Evolutionary conservation across 2,113 vertebrate genomes (phyloP).

Genomic region (Caranx ignobilis): DNA sequence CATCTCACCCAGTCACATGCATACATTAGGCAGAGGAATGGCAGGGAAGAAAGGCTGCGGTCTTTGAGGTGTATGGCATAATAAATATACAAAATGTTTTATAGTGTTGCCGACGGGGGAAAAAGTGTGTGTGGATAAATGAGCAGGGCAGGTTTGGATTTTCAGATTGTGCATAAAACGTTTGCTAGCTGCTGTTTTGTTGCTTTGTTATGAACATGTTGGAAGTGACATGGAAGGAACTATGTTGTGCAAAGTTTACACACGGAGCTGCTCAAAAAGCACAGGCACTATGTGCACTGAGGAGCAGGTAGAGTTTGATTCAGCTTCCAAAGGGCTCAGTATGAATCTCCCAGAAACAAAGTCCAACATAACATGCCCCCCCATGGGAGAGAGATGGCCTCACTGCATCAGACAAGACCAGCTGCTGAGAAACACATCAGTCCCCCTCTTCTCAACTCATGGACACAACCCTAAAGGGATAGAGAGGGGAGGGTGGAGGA

Average conservation of each 20-base stretch:
- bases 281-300: background rate
- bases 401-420: conserved; percentile 68
- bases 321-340: conserved; percentile 55
- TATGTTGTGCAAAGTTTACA: conserved; percentile 22
- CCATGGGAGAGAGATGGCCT: conserved; percentile 66
- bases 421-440: conserved; percentile 74
- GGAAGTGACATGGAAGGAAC: conserved; percentile 25
- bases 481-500: conserved; percentile 47
- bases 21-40: conserved; percentile 74
- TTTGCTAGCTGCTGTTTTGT: conserved; percentile 28
- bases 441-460: conserved; percentile 42
- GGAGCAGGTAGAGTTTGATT: conserved; percentile 31
- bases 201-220: conserved; percentile 36
- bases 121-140: conserved; percentile 20
- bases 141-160: conserved; percentile 22
- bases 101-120: conserved; percentile 48
- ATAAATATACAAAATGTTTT: conserved; percentile 69
- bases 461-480: conserved; percentile 71
- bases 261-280: conserved; percentile 26
- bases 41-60: conserved; percentile 56
- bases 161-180: background rate
- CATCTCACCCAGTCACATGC: conserved; percentile 73
- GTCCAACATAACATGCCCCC: conserved; percentile 56
- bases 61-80: conserved; percentile 47
- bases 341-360: conserved; percentile 56